A percentile compares a stretch with the other conserved stretches of the same genome.
These are phyloP conservation scores for Podarcis cretensis DNA, from an alignment of 2,113 vertebrate species.

Conservation along the genomic window DNA sequence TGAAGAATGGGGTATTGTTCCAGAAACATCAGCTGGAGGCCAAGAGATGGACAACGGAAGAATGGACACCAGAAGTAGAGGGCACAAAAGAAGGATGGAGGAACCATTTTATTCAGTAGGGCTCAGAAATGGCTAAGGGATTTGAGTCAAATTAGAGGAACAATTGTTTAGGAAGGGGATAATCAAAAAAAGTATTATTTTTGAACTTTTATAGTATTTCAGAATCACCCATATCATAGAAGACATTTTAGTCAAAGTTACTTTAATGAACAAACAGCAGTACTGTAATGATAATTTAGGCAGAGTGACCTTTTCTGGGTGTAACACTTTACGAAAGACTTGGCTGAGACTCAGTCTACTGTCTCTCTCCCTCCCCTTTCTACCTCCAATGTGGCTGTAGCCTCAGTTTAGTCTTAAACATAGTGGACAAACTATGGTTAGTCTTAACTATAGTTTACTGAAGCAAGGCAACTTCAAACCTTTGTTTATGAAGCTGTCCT, in stretches of 20 bases:
- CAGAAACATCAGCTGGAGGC: neutral
- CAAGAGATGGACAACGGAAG: neutral
- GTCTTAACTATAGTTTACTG: neutral
- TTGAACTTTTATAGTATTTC: neutral
- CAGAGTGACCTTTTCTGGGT: neutral
- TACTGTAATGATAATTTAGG: neutral
- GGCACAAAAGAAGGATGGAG: neutral
- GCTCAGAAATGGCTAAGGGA: neutral
- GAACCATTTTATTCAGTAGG: neutral
- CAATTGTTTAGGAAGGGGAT: neutral
- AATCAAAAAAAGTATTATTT: neutral
- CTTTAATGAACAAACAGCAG: neutral
- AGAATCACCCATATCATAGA: neutral
- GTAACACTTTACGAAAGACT: neutral
- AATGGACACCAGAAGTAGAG: neutral
- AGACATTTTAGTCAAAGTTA: neutral
- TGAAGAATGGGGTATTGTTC: constrained; percentile 6
- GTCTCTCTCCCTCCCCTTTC: neutral
- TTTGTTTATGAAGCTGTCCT: neutral
- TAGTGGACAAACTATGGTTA: no score
- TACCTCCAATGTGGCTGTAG: neutral
- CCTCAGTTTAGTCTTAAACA: neutral
- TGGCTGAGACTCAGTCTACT: neutral
- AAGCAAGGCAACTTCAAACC: neutral
- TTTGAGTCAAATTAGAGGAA: neutral